A percentile compares a stretch with the other conserved stretches of the same genome.
Conservation (phyloP, 2,888 invertebrate genomes). For the Liopterus haemorrhoidalis region DNA sequence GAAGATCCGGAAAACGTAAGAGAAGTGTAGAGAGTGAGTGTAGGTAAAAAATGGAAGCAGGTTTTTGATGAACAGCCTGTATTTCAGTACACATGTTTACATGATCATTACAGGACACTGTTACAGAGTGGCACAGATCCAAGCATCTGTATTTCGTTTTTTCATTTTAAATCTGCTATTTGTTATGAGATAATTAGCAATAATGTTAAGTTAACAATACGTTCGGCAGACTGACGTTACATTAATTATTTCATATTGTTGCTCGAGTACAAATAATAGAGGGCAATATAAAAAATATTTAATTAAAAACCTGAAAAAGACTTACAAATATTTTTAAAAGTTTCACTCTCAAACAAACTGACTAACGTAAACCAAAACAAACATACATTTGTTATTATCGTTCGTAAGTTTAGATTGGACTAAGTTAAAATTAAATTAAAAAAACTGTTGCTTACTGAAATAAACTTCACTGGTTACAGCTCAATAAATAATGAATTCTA, state of each 20-base stretch:
- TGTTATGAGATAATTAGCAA: constrained; percentile 16
- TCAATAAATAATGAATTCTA: too few relatives aligned
- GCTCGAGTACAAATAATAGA: constrained; percentile 8
- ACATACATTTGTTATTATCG: too few relatives aligned
- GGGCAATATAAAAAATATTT: constrained; percentile 11
- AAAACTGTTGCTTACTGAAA: too few relatives aligned
- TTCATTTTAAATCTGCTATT: too few relatives aligned
- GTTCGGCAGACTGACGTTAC: constrained; percentile 17
- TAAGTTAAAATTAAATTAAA: too few relatives aligned
- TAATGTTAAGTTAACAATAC: constrained; percentile 12
- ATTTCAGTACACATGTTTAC: constrained; percentile 21
- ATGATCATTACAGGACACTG: constrained; percentile 20
- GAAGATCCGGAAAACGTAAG: too few relatives aligned
- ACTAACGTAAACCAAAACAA: too few relatives aligned
- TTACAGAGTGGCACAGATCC: constrained; percentile 18
- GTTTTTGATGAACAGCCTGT: constrained; percentile 21
- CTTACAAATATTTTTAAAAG: too few relatives aligned
- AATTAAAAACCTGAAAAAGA: constrained; percentile 12
- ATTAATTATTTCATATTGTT: constrained; percentile 16
- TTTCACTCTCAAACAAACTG: too few relatives aligned
- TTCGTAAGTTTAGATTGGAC: too few relatives aligned
- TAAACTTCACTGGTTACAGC: too few relatives aligned
- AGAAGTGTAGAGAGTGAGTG: too few relatives aligned
- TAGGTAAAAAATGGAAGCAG: not conserved
- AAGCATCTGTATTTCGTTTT: constrained; percentile 17